Evolutionary conservation across 2,888 invertebrate species (phyloP), one percentile per base, ranked within the genome.

Genomic region (Oegoconia quadripuncta): DNA sequence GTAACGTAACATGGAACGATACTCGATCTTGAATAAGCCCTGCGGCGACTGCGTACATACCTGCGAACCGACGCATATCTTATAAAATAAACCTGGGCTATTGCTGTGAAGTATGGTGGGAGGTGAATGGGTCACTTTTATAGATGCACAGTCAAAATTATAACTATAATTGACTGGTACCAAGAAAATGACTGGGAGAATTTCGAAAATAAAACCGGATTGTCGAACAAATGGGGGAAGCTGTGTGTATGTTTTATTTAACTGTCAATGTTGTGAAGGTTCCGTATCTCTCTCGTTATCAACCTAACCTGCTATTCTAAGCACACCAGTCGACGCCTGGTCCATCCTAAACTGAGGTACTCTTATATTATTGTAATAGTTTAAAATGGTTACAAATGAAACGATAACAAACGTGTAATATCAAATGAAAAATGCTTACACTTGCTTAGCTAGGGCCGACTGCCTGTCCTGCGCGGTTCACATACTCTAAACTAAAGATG

Each of bases 241-340:
- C 79, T 81, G 78, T 62, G 66, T 73, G 72, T 70, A 70, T 63
- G 57, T 62, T 64, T 66, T 76, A 70, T 74, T n/a, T n/a, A n/a
- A n/a, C 75, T 83, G 82, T 84, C 79, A 60, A 76, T 86, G 83
- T 82, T 75, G 72, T 51, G 50, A 71, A 68, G 68, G 65, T 70
- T 71, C 64, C 68, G 69, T 82, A 73, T 77, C 73, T 74, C 64
- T 64, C 60, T 74, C 58, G 5, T 16, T 58, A 57, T 71, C 65
- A n/a, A 71, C 74, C 74, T 82, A 79, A 82, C 77, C 78, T 78
- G 68, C 75, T 76, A 73, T 60, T 70, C 72, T 74, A 71, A 73
- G 74, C 75, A 79, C 74, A 83, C 83, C 84, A 86, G 86, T 84
- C 86, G 84, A 83, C 84, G 84, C 83, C 82, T 86, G 84, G 84